Evolutionary conservation across 30 jellyfish, hydroid and myxozoan species (phyloP), one percentile per base, ranked within the genome.

Genomic region (Turritopsis rubra): DNA sequence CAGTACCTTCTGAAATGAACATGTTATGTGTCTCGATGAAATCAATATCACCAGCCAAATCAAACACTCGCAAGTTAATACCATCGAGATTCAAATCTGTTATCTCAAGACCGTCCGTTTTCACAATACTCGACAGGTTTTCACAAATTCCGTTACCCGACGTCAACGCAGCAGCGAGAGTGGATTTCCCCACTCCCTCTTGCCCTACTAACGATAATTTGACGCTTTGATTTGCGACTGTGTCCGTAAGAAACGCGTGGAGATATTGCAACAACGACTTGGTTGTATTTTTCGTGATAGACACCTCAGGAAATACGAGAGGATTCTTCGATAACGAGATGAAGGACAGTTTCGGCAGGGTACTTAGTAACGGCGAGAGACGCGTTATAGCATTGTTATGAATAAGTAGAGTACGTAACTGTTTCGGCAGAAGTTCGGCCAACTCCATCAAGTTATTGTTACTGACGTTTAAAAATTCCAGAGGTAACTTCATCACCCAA

Each of bases 11-110:
- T 23, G 88, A 82, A 17, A 82, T n/a, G 75, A 82, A 82, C 88
- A 82, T 82, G 9, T 86, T 24, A 82, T 82, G 88, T 19, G 88
- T 82, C 71, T 82, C 88, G 54, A 82, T 82, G 65, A 65, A 82
- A 41, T 82, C 88, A 22, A 82, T 82, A 72, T 82, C 88, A 16
- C 88, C 88, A 66, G 88, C 88, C 54, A 82, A 29, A 82, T 82
- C 88, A 71, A 82, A 82, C 24, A 82, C 73, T n/a, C 88, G 85
- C 53, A 65, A 72, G 19, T 30, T 65, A 7, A 82, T 21, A 29
- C 66, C 87, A 25, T 52, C 65, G 60, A 82, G 28, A 21, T n/a
- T 27, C 20, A 82, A n/a, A 31, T 60, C 73, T 26, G 73, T 65
- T 1, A 82, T 82, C 20, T 82, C 88, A 18, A 82, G 73, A 24